Evolutionary conservation across 2,888 invertebrate genomes (phyloP).

Genomic region (Volucella zonaria): DNA sequence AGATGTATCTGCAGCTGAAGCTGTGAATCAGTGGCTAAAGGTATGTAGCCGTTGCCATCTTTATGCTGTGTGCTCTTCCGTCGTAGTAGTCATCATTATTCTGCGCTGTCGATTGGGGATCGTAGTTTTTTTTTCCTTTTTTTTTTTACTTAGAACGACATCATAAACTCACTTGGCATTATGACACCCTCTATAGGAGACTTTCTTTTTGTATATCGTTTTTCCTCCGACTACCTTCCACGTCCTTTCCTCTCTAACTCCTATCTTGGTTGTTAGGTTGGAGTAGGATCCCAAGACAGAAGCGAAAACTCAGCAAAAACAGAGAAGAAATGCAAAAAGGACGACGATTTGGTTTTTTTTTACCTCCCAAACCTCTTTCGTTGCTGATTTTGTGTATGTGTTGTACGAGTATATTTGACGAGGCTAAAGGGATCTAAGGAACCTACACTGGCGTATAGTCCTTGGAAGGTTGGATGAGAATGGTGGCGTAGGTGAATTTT

Average conservation of each 20-base stretch:
- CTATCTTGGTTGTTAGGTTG: conserved; percentile 16
- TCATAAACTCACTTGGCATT: conserved; percentile 40
- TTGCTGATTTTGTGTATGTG: conserved; percentile 32
- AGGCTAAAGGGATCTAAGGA: conserved; percentile 24
- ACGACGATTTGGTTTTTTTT: conserved; percentile 20
- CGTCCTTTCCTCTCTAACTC: too few species aligned
- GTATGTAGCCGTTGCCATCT: neutral
- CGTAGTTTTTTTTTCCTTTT: conserved; percentile 22
- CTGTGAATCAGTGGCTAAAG: too few species aligned
- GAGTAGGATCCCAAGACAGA: conserved; percentile 15
- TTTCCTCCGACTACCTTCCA: conserved; percentile 5
- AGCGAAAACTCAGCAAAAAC: conserved; percentile 32
- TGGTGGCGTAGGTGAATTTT: too few species aligned
- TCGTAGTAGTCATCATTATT: conserved; percentile 61
- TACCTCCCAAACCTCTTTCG: neutral
- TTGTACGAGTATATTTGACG: conserved; percentile 11
- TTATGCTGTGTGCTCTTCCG: conserved; percentile 16
- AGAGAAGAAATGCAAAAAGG: conserved; percentile 55
- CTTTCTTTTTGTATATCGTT: conserved; percentile 28
- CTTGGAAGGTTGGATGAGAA: neutral
- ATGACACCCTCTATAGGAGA: conserved; percentile 44
- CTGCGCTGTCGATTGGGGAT: conserved; percentile 63
- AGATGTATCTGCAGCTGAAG: too few species aligned
- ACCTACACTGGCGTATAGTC: neutral
- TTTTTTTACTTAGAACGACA: conserved; percentile 26